A percentile compares a stretch with the other conserved stretches of the same genome.
These are phyloP conservation scores for Keiferia lycopersicella DNA, from an alignment of 2,888 invertebrate genomes.

Conservation along the genomic window DNA sequence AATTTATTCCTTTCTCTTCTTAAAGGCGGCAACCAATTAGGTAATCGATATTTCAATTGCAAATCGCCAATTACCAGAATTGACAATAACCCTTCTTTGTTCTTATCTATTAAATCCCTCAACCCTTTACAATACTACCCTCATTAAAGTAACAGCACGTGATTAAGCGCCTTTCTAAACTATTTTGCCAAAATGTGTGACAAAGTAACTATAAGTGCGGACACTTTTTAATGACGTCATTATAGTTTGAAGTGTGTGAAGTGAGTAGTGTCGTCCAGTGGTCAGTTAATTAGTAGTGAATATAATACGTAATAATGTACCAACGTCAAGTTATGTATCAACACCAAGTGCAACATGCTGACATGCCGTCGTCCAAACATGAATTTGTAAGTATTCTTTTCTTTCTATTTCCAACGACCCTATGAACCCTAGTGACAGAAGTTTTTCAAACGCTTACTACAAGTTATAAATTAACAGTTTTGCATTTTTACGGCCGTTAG, in stretches of 20 bases:
- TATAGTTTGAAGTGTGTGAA: neutral
- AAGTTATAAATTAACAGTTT: too few relatives aligned
- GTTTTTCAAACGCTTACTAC: too few relatives aligned
- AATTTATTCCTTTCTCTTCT: too few relatives aligned
- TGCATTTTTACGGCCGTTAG: too few relatives aligned
- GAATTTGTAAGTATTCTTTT: neutral
- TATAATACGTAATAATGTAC: neutral
- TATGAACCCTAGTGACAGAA: too few relatives aligned
- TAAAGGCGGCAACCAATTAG: too few relatives aligned
- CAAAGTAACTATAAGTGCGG: neutral
- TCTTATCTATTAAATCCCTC: neutral
- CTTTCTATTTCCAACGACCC: neutral
- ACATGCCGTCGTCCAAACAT: neutral
- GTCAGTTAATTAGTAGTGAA: neutral
- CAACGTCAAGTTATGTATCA: neutral
- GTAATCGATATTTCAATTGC: too few relatives aligned
- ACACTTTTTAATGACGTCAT: slow-evolving; percentile 2
- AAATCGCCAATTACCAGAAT: too few relatives aligned
- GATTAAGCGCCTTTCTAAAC: neutral
- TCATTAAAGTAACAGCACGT: neutral
- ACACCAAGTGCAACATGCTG: neutral
- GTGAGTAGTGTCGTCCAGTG: neutral
- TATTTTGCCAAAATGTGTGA: neutral
- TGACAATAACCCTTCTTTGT: too few relatives aligned
- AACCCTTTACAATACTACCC: neutral